A percentile compares a stretch with the other conserved stretches of the same genome.
phyloP scores from a whole-genome alignment of 2,888 invertebrate genomes.

The Anorthoa munda region DNA sequence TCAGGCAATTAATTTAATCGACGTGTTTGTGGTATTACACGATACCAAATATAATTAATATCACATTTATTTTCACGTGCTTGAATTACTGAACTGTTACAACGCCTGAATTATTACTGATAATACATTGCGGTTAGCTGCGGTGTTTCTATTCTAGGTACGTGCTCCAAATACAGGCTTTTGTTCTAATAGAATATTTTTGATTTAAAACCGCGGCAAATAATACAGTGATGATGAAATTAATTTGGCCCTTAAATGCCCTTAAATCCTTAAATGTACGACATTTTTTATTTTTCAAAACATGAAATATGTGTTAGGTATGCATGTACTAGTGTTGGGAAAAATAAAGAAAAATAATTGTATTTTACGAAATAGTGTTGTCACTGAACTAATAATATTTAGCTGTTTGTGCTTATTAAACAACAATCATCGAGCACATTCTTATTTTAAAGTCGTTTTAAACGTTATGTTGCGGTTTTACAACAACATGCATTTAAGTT shows the following conservation, averaged over 20 bases:
- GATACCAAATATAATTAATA: slow-evolving; percentile 59
- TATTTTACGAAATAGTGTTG: too few species aligned
- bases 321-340: too few species aligned
- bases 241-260: background rate
- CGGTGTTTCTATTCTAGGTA: slow-evolving; percentile 30
- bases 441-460: too few species aligned
- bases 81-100: slow-evolving; percentile 59
- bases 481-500: too few species aligned
- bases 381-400: too few species aligned
- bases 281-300: too few species aligned
- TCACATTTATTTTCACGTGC: slow-evolving; percentile 57
- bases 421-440: too few species aligned
- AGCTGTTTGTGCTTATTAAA: too few species aligned
- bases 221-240: slow-evolving; percentile 5
- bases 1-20: slow-evolving; percentile 55
- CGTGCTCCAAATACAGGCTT: slow-evolving; percentile 21
- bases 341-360: too few species aligned
- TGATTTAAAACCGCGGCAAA: slow-evolving; percentile 17
- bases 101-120: slow-evolving; percentile 56
- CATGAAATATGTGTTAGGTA: too few species aligned
- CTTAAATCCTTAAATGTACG: too few species aligned
- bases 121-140: slow-evolving; percentile 55
- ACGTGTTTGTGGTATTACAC: slow-evolving; percentile 59
- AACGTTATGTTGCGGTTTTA: too few species aligned
- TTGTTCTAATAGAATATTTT: slow-evolving; percentile 34